Evolutionary conservation across 2,797 vertebrate species (phyloP), one percentile per base, ranked within the genome.

Genomic region (Ctenopoma kingsleyae): DNA sequence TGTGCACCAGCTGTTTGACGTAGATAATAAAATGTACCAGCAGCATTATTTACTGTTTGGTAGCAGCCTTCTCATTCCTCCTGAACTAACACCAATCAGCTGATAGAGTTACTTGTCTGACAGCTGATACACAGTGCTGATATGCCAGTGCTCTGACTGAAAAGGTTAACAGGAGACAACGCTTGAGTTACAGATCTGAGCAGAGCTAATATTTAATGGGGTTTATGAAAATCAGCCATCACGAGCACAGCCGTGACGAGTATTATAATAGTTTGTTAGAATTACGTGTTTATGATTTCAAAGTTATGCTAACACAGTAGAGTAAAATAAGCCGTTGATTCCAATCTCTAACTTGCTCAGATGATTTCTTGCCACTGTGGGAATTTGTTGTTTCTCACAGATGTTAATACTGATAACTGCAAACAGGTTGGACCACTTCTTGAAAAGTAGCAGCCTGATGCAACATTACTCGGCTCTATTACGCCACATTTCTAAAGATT

Each of bases 1-100:
- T 61, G 44, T 64, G 9, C 13, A 3, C 62, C 78, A 74, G 72
- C 80, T 78, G 81, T 80, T 78, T 81, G 35, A 51, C 54, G 49
- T n/a, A 64, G 71, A 81, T 71, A 71, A 66, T 20, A 59, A 59
- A 52, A 67, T 75, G 73, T 40, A 50, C 52, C 8, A 30, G 32
- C 46, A 72, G 48, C 10, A 46, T 63, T 65, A 47, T 59, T 30
- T 76, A 44, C 22, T 44, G 25, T 5, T 3, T 75, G 49, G 53
- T 35, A 56, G 68, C 74, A 44, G 67, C 38, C 62, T 58, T 71
- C 67, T 76, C 74, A 67, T 80, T 70, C 60, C 51, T 64, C 20
- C 40, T 67, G 46, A 64, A 36, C 59, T 13, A 44, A 74, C 51
- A 41, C 57, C n/a, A 38, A 56, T 77, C 67, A 59, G 53, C 68